Base-by-base conservation (phyloP, 2,113 vertebrate genomes). In the Pluvialis apricaria region DNA sequence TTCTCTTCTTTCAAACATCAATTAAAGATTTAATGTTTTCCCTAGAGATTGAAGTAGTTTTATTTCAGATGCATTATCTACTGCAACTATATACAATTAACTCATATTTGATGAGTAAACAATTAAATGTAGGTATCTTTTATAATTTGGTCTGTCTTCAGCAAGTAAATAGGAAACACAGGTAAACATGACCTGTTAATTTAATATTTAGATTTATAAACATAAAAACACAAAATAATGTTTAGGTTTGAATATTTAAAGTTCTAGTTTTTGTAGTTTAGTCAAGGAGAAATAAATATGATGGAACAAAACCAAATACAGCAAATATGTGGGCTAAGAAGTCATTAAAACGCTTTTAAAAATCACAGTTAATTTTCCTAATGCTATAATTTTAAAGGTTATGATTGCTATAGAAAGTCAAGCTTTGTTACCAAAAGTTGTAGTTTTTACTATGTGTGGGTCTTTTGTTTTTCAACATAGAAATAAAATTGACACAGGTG, bases 1-100 rank as follows among this genome's bases (percentile, higher is more conserved):
- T 94, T 91, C 64, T 83, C 76, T 57, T 70, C 47, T 77, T 96
- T 94, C 64, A 86, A 57, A 64, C 76, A 94, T 94, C 60, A 90
- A 19, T 94, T 93, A 93, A 51, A 80, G 34, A 88, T 81, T 38
- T 88, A 66, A 73, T 69, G n/a, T 92, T 97, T 96, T 83, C 44
- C 32, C 31, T 68, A 25, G 76, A 75, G 71, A 71, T 0, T 65
- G 44, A 71, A 64, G 52, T 49, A 49, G 31, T 81, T 90, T 72
- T 86, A 28, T 66, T 91, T 95, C 5, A 1, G 52, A 17, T 86
- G 52, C 22, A 36, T 57, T 52, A 83, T 92, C 42, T 83, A 62
- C 36, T 64, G n/a, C 51, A 82, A 52, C 42, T 87, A 22, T 61
- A 31, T 65, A 31, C 16, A 54, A 29, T 58, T 79, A 89, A 91